Evolutionary conservation across 2,113 vertebrate genomes (phyloP), one percentile per base, ranked within the genome.

Genomic region (Percina caprodes): DNA sequence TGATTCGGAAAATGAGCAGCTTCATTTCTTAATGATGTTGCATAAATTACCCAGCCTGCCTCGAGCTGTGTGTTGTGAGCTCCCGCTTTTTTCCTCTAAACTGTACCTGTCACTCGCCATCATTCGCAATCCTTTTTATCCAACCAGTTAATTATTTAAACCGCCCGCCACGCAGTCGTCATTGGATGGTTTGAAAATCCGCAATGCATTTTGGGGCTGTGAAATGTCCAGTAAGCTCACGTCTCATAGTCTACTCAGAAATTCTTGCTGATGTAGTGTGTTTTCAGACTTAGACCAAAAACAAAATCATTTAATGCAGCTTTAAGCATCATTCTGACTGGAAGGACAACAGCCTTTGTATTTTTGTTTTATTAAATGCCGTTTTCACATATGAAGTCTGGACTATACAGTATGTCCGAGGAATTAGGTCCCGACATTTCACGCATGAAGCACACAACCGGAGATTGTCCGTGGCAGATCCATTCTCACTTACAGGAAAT

Each of bases 1-100:
- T 77, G 52, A 69, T 13, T 67, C 5, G 54, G 23, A 55, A 48
- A 73, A 69, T 69, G 69, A 74, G 49, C 56, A 51, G 35, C 61
- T 46, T 55, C 1, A 60, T 19, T 23, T 78, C 56, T 14, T 61
- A 7, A 19, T 19, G 49, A 51, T 8, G 16, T 2, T 2, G 5
- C 49, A 51, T 19, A 16, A 51, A 51, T 51, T 6, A 51, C 18
- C 19, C 49, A 51, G 18, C 49, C 16, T 19, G 18, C 19, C 48
- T 51, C 49, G 18, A 55, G 52, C 52, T 55, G n/a, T 1, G 35
- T 39, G 35, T 39, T 39, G 33, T 35, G 33, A 35, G 33, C 33
- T 35, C 33, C 33, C 6, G 33, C 6, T 39, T 39, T 39, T 39
- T 10, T 10, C 35, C 35, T 39, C 35, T 39, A 10, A 35, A 9